Evolutionary conservation across 2,888 invertebrate species (phyloP), one percentile per base, ranked within the genome.

Genomic region (Silvanus unidentatus): DNA sequence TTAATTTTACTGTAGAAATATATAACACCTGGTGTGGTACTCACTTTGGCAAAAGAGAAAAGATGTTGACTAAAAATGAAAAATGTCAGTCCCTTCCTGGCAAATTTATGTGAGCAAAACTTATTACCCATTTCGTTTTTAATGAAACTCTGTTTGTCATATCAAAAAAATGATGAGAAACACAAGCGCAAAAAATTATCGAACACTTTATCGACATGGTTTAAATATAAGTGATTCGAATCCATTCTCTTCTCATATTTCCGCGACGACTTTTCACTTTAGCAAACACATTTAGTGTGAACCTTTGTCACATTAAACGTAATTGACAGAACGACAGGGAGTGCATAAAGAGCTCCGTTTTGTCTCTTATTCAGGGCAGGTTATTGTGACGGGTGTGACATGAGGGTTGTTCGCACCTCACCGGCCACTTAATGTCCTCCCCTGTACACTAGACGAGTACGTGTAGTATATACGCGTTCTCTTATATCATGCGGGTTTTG

Each of bases 381-480:
- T 52, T 58, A 57, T 57, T 58, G 56, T 60, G 55, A 53, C 50
- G 46, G 54, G 54, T 55, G 58, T 54, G 54, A 54, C 49, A 54
- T 49, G 55, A 53, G 55, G 51, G 52, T 48, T 48, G 54, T 55
- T 59, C 55, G 48, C 59, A 60, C 59, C 58, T 60, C 55, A 45
- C 48, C 52, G 53, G 53, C 57, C 58, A 59, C 60, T 58, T 55
- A 55, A 53, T 47, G 54, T 52, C 53, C 48, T 38, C 44, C 49
- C 22, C 22, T 32, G n/a, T 12, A 32, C 32, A 32, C 10, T 32
- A 5, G n/a, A n/a, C n/a, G n/a, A n/a, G n/a, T n/a, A n/a, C n/a
- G n/a, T n/a, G n/a, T n/a, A n/a, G n/a, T n/a, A n/a, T n/a, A n/a
- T n/a, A n/a, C n/a, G n/a, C n/a, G n/a, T n/a, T n/a, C n/a, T n/a